phyloP scores from a whole-genome alignment of 2,888 invertebrate genomes.

The Crossocerus cetratus region DNA sequence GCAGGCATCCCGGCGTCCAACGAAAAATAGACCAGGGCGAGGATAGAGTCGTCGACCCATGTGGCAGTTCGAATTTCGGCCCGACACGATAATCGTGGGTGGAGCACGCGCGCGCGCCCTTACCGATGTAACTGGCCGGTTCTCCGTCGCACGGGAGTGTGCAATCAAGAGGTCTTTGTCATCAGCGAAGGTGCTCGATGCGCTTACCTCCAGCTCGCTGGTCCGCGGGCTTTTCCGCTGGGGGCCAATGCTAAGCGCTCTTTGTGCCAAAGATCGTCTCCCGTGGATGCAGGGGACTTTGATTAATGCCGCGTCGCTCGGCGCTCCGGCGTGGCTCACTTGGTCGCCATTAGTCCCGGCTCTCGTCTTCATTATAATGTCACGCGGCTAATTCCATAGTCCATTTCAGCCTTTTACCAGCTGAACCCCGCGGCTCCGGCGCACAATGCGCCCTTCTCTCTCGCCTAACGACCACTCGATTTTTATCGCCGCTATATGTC shows the following conservation, averaged over 20 bases:
- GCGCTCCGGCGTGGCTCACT: constrained; percentile 47
- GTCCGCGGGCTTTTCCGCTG: constrained; percentile 34
- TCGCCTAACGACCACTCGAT: neutral
- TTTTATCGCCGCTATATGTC: neutral
- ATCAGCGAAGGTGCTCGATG: constrained; percentile 44
- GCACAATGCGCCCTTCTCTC: constrained; percentile 31
- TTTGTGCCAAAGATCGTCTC: constrained; percentile 41
- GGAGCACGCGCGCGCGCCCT: too few species aligned
- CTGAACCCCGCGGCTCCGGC: constrained; percentile 30
- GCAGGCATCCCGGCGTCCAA: too few species aligned
- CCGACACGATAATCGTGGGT: too few species aligned
- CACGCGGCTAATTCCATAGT: constrained; percentile 54
- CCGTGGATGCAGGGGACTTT: constrained; percentile 49
- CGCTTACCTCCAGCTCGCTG: neutral
- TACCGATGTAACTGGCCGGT: too few species aligned
- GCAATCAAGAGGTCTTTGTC: constrained; percentile 45
- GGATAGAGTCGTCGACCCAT: too few species aligned
- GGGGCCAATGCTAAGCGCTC: constrained; percentile 47
- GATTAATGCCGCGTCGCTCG: constrained; percentile 56
- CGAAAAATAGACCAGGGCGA: too few species aligned
- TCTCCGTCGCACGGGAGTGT: neutral
- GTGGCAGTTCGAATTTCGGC: too few species aligned
- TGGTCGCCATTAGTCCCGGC: constrained; percentile 63
- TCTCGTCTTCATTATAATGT: constrained; percentile 62
- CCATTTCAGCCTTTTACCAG: constrained; percentile 47